phyloP scores from a whole-genome alignment of 2,113 vertebrate species.

The Bungarus multicinctus region DNA sequence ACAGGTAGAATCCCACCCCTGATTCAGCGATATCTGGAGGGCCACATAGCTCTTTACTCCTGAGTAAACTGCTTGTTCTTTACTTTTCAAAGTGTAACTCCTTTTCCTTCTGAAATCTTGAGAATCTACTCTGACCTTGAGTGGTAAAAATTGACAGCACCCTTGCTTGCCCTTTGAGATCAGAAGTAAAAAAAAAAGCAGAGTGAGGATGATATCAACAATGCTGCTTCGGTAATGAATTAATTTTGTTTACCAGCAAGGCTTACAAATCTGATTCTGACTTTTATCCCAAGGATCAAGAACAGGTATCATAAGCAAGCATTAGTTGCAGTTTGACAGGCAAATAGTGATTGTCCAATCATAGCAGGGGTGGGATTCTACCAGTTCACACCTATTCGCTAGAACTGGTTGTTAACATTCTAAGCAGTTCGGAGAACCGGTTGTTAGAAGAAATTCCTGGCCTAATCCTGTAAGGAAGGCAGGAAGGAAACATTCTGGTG shows the following conservation, averaged over 20 bases:
- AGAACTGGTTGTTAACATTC: no score
- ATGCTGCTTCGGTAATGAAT: background rate
- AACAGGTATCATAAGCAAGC: background rate
- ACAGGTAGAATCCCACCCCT: no score
- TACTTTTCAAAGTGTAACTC: background rate
- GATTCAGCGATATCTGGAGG: background rate
- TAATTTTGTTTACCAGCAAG: background rate
- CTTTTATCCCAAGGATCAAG: background rate
- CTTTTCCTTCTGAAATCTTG: background rate
- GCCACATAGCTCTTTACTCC: background rate
- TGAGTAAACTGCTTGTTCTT: background rate
- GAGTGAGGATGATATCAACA: background rate
- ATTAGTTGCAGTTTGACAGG: background rate
- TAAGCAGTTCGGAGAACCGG: no score
- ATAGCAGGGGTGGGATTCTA: background rate
- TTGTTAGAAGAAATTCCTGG: no score
- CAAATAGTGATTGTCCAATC: background rate
- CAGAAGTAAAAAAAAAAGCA: background rate
- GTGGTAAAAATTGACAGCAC: background rate
- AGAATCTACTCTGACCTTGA: background rate
- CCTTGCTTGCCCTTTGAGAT: background rate
- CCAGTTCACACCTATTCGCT: no score
- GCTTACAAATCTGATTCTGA: background rate
- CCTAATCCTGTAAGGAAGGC: no score
- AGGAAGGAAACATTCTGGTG: no score